Conservation (phyloP, 2,113 vertebrate genomes). For the Tylochromis polylepis region DNA sequence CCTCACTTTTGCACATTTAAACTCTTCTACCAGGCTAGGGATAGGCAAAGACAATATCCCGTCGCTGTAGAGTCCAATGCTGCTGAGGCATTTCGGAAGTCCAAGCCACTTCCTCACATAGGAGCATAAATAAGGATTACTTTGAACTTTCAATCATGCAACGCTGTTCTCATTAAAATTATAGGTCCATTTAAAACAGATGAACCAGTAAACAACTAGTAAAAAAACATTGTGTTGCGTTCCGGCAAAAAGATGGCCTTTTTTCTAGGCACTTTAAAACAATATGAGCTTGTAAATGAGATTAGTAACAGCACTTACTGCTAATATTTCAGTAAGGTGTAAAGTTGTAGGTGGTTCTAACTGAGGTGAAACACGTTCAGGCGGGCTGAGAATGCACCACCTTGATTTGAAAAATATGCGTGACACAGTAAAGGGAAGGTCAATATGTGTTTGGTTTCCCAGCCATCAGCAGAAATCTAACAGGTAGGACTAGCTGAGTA, state of each 20-base stretch:
- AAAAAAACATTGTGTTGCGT: neutral
- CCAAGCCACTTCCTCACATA: no score
- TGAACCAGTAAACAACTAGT: fast-evolving
- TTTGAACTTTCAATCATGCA: neutral
- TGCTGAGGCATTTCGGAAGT: no score
- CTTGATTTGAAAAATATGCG: neutral
- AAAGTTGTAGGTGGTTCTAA: neutral
- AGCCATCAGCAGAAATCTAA: neutral
- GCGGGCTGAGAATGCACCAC: neutral
- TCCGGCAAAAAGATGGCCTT: neutral
- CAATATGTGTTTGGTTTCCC: neutral
- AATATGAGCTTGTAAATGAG: neutral
- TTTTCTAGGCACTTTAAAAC: neutral
- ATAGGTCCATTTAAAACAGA: neutral
- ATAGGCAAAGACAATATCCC: no score
- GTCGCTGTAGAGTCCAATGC: no score
- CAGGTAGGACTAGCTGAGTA: neutral
- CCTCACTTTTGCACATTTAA: no score
- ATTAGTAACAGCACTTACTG: fast-evolving
- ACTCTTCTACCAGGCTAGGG: no score
- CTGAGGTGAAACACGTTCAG: neutral
- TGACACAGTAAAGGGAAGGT: neutral
- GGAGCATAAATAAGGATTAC: neutral
- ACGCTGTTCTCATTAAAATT: fast-evolving
- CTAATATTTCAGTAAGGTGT: neutral